A percentile compares a stretch with the other conserved stretches of the same genome.
phyloP scores from a whole-genome alignment of 1,140 invertebrate species.

The Thereuonema tuberculata region DNA sequence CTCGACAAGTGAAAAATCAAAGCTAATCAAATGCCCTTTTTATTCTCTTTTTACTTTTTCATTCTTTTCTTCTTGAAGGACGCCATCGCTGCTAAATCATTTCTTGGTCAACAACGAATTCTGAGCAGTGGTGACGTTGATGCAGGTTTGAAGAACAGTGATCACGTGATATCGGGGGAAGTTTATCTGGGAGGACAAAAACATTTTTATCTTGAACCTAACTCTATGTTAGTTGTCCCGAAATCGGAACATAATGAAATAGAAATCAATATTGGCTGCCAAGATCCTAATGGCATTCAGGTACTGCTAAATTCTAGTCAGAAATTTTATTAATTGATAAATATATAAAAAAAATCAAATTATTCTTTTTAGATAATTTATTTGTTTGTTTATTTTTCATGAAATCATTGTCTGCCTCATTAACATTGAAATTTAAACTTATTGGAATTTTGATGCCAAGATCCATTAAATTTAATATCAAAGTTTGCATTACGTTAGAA shows the following conservation, averaged over 20 bases:
- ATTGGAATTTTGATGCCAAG: no score
- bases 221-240: constrained; percentile 55
- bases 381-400: constrained; percentile 25
- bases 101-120: neutral
- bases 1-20: no score
- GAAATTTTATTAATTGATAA: neutral
- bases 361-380: neutral
- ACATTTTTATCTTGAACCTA: constrained; percentile 91
- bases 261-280: constrained; percentile 67
- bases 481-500: no score
- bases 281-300: constrained; percentile 60
- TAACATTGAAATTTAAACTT: no score
- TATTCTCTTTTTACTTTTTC: no score
- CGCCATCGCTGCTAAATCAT: constrained; percentile 18
- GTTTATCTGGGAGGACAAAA: constrained; percentile 79
- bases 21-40: no score
- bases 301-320: no score
- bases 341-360: neutral
- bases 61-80: constrained; percentile 12
- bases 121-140: constrained; percentile 48
- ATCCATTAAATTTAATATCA: no score
- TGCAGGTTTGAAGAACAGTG: constrained; percentile 45
- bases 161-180: constrained; percentile 52
- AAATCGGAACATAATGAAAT: constrained; percentile 67
- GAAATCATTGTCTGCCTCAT: no score